These are phyloP conservation scores for Chauna torquata DNA, from an alignment of 2,113 vertebrate species.

Conservation along the genomic window DNA sequence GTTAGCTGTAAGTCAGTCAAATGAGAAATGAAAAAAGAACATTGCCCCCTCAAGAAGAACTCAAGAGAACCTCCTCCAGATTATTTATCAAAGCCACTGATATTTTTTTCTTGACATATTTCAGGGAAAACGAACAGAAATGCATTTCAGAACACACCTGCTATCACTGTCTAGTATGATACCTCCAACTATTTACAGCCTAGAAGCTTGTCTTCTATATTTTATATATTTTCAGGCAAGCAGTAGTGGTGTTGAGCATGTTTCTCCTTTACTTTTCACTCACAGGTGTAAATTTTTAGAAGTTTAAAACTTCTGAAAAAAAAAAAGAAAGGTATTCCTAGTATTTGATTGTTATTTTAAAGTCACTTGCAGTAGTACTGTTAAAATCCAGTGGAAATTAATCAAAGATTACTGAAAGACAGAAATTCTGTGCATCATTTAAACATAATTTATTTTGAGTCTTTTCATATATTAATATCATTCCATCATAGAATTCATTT, in stretches of 20 bases:
- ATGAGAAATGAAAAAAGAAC: not conserved
- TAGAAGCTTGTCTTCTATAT: not conserved
- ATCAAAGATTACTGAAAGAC: not conserved
- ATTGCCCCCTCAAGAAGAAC: not conserved
- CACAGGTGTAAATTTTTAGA: not conserved
- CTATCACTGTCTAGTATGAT: not conserved
- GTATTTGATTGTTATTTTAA: not conserved
- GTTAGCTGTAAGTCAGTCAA: not conserved
- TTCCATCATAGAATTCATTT: conserved; percentile 15
- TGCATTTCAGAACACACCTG: not conserved
- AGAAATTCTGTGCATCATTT: not conserved
- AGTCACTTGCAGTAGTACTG: not conserved
- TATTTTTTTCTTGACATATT: not conserved
- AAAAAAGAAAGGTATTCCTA: not conserved
- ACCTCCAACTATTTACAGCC: not conserved
- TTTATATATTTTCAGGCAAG: not conserved
- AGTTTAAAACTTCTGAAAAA: not conserved
- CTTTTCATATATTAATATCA: not conserved
- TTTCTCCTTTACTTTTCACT: not conserved
- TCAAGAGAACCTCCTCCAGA: not conserved
- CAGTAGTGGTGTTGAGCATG: not conserved
- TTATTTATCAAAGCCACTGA: not conserved
- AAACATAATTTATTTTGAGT: not conserved
- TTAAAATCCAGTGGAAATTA: not conserved
- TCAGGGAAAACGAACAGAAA: not conserved